These are phyloP conservation scores for Scelioninae gen. 2 DNA, from an alignment of 2,888 invertebrate genomes.

Conservation along the genomic window DNA sequence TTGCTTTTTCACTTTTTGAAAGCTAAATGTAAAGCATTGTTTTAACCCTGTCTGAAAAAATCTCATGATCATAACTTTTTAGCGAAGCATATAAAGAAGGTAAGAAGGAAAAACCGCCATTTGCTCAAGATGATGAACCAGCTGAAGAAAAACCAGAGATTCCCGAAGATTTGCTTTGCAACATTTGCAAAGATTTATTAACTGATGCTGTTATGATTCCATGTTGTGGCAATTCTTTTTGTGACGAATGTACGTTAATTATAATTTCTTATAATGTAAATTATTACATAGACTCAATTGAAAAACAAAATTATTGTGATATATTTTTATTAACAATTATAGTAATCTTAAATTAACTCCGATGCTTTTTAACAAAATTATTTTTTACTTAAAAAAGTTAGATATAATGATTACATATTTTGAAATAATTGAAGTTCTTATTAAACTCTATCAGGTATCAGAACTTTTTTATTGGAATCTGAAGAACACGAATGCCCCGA, in stretches of 20 bases:
- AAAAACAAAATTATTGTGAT: too few species aligned
- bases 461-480: slow-evolving; percentile 91
- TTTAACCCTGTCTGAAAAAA: neutral
- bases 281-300: too few species aligned
- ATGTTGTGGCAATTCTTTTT: slow-evolving; percentile 98
- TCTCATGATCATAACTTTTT: slow-evolving; percentile 11
- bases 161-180: slow-evolving; percentile 94
- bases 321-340: too few species aligned
- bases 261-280: neutral
- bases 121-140: slow-evolving; percentile 78
- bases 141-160: slow-evolving; percentile 81
- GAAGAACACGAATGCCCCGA: slow-evolving; percentile 97
- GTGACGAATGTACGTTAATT: slow-evolving; percentile 92
- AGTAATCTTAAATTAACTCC: too few species aligned
- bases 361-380: too few species aligned
- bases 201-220: slow-evolving; percentile 98
- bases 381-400: too few species aligned
- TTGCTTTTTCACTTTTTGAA: slow-evolving; percentile 48
- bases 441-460: too few species aligned
- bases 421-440: too few species aligned
- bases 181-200: slow-evolving; percentile 92
- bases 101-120: slow-evolving; percentile 82
- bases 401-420: too few species aligned
- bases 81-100: slow-evolving; percentile 88
- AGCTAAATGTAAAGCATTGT: slow-evolving; percentile 3